These are phyloP conservation scores for Lasioglossum calceatum DNA, from an alignment of 2,888 invertebrate species.

Conservation along the genomic window DNA sequence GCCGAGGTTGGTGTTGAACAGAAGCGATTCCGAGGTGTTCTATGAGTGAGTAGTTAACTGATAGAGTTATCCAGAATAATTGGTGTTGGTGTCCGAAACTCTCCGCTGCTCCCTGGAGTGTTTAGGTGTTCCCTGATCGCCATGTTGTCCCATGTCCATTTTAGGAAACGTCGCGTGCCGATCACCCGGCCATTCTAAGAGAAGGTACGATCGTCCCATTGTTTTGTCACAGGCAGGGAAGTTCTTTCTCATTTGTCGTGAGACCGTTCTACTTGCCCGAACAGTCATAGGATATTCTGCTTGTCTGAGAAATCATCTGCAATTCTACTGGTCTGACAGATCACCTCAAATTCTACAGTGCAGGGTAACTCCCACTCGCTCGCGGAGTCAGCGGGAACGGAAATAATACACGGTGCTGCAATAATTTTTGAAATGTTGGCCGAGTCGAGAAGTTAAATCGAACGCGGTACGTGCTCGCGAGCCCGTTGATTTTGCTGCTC, in stretches of 20 bases:
- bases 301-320: background rate
- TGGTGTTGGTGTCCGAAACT: background rate
- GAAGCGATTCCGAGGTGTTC: constrained; percentile 90
- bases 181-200: background rate
- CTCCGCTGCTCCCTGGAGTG: no score
- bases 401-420: background rate
- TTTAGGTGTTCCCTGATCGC: no score
- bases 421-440: background rate
- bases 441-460: background rate
- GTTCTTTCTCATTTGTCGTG: background rate
- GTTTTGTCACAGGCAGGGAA: background rate
- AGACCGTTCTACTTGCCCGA: background rate
- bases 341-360: background rate
- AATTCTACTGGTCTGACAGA: background rate
- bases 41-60: constrained; percentile 86
- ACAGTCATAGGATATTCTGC: background rate
- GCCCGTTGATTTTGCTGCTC: background rate
- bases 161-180: background rate
- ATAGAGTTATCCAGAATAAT: constrained; percentile 36
- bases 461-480: background rate
- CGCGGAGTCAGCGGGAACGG: background rate
- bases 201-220: background rate
- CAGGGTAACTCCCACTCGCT: background rate
- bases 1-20: constrained; percentile 90
- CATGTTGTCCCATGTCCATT: background rate